Percentiles rank a stretch among this genome's conserved stretches.
phyloP scores from a whole-genome alignment of 2,113 vertebrate genomes.

The Megaceryle maxima region DNA sequence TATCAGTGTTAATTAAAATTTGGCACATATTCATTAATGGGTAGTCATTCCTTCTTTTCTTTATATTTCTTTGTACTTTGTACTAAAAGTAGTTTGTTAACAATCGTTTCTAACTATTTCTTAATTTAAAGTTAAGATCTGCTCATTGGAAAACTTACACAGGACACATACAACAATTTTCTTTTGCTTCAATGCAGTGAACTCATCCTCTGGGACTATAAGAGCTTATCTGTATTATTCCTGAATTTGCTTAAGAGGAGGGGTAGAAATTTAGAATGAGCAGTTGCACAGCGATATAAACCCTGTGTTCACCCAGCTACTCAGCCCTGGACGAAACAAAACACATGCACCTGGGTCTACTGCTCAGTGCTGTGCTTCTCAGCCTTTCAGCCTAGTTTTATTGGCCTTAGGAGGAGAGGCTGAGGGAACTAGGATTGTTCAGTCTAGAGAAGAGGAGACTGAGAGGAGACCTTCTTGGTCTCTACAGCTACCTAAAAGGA shows the following conservation, averaged over 20 bases:
- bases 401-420: too few relatives aligned
- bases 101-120: not conserved
- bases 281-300: not conserved
- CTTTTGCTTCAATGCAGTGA: not conserved
- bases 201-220: not conserved
- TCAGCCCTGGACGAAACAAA: not conserved
- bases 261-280: not conserved
- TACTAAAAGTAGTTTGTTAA: not conserved
- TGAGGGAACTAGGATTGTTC: too few relatives aligned
- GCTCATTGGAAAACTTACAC: not conserved
- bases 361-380: not conserved
- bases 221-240: not conserved
- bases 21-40: not conserved
- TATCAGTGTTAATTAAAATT: not conserved
- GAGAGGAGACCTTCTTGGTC: too few relatives aligned
- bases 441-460: too few relatives aligned
- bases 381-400: not conserved
- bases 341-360: accelerated
- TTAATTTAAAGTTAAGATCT: not conserved
- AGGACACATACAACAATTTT: not conserved
- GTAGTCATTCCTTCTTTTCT: not conserved
- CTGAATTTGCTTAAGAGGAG: not conserved
- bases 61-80: not conserved
- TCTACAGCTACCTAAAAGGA: too few relatives aligned
- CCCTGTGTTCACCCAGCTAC: not conserved